A percentile compares a stretch with the other conserved stretches of the same genome.
These are phyloP conservation scores for Pseudomyrmex pallidus DNA, from an alignment of 1,140 invertebrate species.

Conservation along the genomic window DNA sequence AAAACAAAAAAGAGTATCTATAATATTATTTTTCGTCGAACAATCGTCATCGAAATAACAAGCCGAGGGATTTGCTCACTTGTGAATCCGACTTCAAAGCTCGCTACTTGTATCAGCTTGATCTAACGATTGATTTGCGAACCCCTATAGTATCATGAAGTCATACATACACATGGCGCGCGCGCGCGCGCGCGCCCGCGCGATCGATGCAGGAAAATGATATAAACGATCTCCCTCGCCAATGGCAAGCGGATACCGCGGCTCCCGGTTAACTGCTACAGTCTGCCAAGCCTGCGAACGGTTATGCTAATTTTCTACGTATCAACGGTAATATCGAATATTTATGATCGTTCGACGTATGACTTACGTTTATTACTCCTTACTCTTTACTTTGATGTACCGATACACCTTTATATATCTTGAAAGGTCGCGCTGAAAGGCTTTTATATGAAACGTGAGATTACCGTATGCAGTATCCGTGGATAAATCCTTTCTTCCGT, in stretches of 20 bases:
- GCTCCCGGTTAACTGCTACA: slow-evolving; percentile 58
- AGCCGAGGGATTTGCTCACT: neutral
- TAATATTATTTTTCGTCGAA: neutral
- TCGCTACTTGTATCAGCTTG: slow-evolving; percentile 40
- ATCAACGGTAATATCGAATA: slow-evolving; percentile 84
- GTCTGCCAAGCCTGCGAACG: slow-evolving; percentile 73
- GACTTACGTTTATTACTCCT: slow-evolving; percentile 84
- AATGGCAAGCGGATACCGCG: slow-evolving; percentile 52
- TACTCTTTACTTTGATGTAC: slow-evolving; percentile 58
- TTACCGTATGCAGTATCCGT: neutral
- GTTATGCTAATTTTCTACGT: slow-evolving; percentile 83
- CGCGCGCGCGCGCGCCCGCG: neutral
- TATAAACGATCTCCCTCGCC: slow-evolving; percentile 74
- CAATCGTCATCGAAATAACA: neutral
- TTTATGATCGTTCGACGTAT: slow-evolving; percentile 82
- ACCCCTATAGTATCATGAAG: slow-evolving; percentile 79
- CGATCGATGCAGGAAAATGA: slow-evolving; percentile 79
- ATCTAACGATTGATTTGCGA: slow-evolving; percentile 80
- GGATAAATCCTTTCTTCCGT: neutral
- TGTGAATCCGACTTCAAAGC: slow-evolving; percentile 39
- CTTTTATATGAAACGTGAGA: slow-evolving; percentile 34
- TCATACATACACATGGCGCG: slow-evolving; percentile 70
- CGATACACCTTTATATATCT: slow-evolving; percentile 69
- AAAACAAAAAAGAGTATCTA: too few relatives aligned
- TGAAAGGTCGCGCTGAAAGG: slow-evolving; percentile 6